Percentiles rank a stretch among this genome's conserved stretches.
phyloP scores from a whole-genome alignment of 2,797 vertebrate species.

The Petrocephalus sullivani region DNA sequence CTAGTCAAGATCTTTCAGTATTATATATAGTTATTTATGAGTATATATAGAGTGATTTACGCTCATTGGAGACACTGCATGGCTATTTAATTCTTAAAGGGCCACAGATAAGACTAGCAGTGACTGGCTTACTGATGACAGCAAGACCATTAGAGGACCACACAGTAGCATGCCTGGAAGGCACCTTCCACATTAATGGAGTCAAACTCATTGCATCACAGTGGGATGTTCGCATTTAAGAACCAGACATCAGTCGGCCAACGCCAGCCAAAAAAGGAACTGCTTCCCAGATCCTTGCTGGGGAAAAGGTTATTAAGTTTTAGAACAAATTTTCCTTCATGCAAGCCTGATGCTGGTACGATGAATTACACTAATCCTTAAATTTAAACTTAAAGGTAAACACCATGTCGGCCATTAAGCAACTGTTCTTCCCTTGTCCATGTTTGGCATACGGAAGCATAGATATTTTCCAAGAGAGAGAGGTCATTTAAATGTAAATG shows the following conservation, averaged over 20 bases:
- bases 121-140: neutral
- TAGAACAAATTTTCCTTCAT: neutral
- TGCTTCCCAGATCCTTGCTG: neutral
- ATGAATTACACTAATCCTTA: neutral
- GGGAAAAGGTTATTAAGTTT: neutral
- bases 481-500: neutral
- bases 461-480: neutral
- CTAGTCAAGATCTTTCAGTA: constrained; percentile 2
- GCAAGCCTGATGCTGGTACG: neutral
- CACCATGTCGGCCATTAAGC: neutral
- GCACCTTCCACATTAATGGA: neutral
- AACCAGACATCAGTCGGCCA: neutral
- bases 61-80: neutral
- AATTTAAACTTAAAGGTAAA: constrained; percentile 10
- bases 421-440: neutral
- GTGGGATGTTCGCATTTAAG: neutral
- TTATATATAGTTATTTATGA: neutral
- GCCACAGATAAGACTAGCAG: neutral
- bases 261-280: neutral
- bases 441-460: neutral
- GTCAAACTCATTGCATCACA: neutral
- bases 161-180: neutral
- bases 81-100: neutral
- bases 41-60: neutral
- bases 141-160: neutral